Base-by-base conservation (phyloP, 2,797 vertebrate species). In the Sylvia borin region DNA sequence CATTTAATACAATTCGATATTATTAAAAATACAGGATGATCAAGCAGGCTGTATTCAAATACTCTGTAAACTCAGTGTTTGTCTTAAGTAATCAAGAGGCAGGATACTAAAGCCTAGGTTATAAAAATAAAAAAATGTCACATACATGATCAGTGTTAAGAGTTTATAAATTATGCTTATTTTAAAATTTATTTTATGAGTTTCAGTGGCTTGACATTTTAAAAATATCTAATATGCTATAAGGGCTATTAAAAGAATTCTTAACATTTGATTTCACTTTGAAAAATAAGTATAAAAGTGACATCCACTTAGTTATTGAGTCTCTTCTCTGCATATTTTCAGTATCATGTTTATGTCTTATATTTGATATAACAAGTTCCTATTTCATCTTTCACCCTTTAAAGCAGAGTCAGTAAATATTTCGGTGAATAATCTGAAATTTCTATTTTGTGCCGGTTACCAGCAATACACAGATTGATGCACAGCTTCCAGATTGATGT, bases 231-330 rank as follows among this genome's bases (percentile, higher is more conserved):
- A 88, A 74, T 75, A 73, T 42, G 27, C 42, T 84, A 16, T 70
- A 92, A 92, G 75, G 50, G 53, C 70, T 91, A 66, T 92, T 95
- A 86, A 93, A 94, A 81, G 38, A 81, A 91, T 92, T 92, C 83
- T 79, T 96, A 88, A 93, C n/a, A 51, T 90, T 96, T 88, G 42
- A 88, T 91, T 90, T 82, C 60, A 73, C 45, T 91, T 95, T 47
- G 55, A 92, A 86, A 94, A 84, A n/a, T 85, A 71, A 74, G 61
- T 71, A 61, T 67, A 86, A 78, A 96, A 91, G 79, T 73, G 57
- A 27, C 53, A 95, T 66, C 53, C 22, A 57, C 58, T 93, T 77
- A 60, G 47, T 83, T 80, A 80, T n/a, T 60, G 60, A 70, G 8
- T 53, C 53, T 85, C 24, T 42, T 90, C 19, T 48, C 65, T 67